phyloP scores from a whole-genome alignment of 2,797 vertebrate genomes.

The Poeciliopsis paucimaculata region DNA sequence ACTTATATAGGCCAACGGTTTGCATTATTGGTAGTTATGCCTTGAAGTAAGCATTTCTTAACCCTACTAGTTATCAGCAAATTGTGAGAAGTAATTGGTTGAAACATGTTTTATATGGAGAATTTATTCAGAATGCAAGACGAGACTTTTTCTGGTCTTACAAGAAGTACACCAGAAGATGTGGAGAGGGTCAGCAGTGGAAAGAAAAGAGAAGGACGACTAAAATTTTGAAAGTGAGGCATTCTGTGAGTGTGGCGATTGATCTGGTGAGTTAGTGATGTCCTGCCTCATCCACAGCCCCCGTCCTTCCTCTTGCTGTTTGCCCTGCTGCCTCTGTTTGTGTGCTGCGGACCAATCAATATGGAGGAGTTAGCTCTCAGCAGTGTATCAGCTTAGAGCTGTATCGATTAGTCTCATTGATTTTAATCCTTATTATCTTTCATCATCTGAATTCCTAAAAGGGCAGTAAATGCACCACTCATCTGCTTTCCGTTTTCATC shows the following conservation, averaged over 20 bases:
- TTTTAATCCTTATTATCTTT: conserved; percentile 57
- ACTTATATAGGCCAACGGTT: not conserved
- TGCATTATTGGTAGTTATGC: not conserved
- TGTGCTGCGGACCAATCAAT: conserved; percentile 53
- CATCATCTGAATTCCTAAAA: conserved; percentile 48
- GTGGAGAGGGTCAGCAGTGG: conserved; percentile 11
- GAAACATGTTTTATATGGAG: not conserved
- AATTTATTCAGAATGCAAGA: conserved; percentile 30
- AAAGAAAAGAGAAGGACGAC: conserved; percentile 45
- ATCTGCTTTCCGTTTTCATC: conserved; percentile 5
- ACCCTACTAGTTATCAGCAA: too few relatives aligned
- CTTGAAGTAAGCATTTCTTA: too few relatives aligned
- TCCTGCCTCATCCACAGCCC: conserved; percentile 27
- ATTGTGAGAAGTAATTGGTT: not conserved
- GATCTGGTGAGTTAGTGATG: conserved; percentile 62
- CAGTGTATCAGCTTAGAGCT: conserved; percentile 35
- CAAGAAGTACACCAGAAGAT: conserved; percentile 29
- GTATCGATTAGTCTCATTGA: conserved; percentile 63
- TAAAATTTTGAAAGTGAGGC: conserved; percentile 49
- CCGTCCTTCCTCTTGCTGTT: conserved; percentile 38
- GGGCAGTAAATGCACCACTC: conserved; percentile 16
- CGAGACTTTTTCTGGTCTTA: conserved; percentile 42
- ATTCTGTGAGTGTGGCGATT: conserved; percentile 63
- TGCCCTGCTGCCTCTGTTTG: conserved; percentile 37
- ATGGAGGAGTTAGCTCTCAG: conserved; percentile 35